Conservation (phyloP, 1,140 invertebrate species). For the Cyrtorhinus lividipennis region DNA sequence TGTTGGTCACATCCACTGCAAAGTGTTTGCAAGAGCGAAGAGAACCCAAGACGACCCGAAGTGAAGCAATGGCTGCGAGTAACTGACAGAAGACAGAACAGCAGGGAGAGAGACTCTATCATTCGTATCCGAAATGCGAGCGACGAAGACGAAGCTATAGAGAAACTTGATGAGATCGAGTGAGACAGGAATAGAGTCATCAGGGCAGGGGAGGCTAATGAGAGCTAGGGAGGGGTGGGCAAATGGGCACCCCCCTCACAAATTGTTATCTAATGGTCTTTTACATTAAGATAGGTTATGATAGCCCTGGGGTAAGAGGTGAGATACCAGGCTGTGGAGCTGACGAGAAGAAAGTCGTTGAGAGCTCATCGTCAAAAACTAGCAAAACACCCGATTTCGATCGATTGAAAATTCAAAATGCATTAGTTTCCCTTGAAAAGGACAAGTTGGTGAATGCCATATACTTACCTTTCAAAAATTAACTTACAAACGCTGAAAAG, state of each 20-base stretch:
- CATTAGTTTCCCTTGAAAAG: too few species aligned
- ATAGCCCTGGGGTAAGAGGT: slow-evolving; percentile 6
- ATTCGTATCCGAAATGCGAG: slow-evolving; percentile 16
- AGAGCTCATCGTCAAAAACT: neutral
- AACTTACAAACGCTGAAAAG: too few species aligned
- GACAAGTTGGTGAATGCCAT: too few species aligned
- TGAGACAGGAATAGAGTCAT: slow-evolving; percentile 13
- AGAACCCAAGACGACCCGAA: slow-evolving; percentile 6
- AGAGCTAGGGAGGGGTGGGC: slow-evolving; percentile 14
- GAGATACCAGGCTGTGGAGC: neutral
- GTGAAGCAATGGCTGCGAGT: slow-evolving; percentile 10
- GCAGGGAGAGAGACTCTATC: slow-evolving; percentile 15
- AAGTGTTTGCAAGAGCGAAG: neutral
- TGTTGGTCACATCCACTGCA: too few species aligned
- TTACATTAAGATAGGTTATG: slow-evolving; percentile 22
- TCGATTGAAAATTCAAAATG: neutral
- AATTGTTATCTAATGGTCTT: slow-evolving; percentile 22
- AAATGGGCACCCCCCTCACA: slow-evolving; percentile 17
- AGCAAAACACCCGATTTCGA: neutral
- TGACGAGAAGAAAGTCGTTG: neutral
- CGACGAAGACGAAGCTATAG: slow-evolving; percentile 3
- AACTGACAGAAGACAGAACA: slow-evolving; percentile 16
- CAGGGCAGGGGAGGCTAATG: slow-evolving; percentile 16
- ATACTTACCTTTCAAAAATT: too few species aligned
- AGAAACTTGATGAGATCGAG: neutral